A percentile compares a stretch with the other conserved stretches of the same genome.
Conservation (phyloP, 2,797 vertebrate species). For the Xenentodon cancila region DNA sequence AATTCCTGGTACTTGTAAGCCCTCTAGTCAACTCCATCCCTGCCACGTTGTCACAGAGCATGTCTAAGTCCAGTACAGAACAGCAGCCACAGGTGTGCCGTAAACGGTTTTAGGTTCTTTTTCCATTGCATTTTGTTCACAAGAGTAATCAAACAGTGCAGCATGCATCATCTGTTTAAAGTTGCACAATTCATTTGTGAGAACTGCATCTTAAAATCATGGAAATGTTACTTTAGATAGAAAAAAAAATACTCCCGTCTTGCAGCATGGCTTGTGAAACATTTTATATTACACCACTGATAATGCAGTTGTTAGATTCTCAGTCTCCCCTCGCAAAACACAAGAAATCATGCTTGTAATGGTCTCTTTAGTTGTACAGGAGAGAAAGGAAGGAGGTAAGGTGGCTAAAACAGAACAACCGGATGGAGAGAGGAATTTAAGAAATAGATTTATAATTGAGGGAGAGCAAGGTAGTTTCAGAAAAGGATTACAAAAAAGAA, state of each 20-base stretch:
- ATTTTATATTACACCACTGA: conserved; percentile 37
- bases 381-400: conserved; percentile 29
- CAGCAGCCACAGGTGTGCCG: conserved; percentile 25
- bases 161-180: conserved; percentile 51
- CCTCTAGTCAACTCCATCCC: conserved; percentile 18
- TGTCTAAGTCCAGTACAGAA: conserved; percentile 30
- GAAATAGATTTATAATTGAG: conserved; percentile 52
- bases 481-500: conserved; percentile 29
- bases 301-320: conserved; percentile 34
- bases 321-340: conserved; percentile 20
- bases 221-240: conserved; percentile 12
- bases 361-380: conserved; percentile 50
- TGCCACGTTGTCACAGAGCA: conserved; percentile 52
- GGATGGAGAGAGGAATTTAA: conserved; percentile 59
- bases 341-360: conserved; percentile 72
- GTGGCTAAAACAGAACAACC: conserved; percentile 58
- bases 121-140: conserved; percentile 15
- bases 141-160: conserved; percentile 39
- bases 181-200: conserved; percentile 50
- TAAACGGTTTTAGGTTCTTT: conserved; percentile 14
- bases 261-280: conserved; percentile 43
- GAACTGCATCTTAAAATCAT: conserved; percentile 36
- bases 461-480: conserved; percentile 53
- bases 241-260: conserved; percentile 23
- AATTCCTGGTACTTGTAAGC: conserved; percentile 43